These are phyloP conservation scores for Arvicanthis niloticus DNA, from an alignment of 2,113 vertebrate genomes.

Conservation along the genomic window DNA sequence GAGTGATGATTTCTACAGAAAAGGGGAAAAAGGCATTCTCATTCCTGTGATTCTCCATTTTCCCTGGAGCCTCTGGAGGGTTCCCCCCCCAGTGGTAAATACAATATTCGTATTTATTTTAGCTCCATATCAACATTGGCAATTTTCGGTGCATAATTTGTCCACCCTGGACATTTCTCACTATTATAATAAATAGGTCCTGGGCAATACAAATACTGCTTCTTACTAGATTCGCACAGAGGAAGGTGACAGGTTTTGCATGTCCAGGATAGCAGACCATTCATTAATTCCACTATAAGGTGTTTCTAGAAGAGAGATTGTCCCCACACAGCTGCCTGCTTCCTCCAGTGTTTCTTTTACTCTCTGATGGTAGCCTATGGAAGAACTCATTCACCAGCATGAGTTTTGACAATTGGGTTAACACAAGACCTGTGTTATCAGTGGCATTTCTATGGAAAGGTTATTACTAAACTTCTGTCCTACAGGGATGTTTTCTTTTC, in stretches of 20 bases:
- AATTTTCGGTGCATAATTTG: background rate
- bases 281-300: background rate
- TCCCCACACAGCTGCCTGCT: background rate
- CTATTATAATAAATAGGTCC: background rate
- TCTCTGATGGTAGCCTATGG: background rate
- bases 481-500: background rate
- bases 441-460: background rate
- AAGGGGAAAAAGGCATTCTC: background rate
- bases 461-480: background rate
- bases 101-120: background rate
- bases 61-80: background rate
- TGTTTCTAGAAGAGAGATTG: background rate
- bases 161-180: background rate
- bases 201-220: background rate
- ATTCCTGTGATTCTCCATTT: background rate
- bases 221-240: background rate
- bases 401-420: background rate
- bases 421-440: background rate
- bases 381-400: background rate
- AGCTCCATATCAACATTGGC: background rate
- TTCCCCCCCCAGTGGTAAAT: background rate
- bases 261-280: background rate
- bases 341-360: background rate
- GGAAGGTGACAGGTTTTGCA: background rate
- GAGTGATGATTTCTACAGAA: background rate